These are phyloP conservation scores for Corvus cornix DNA, from an alignment of 2,113 vertebrate species.

Conservation along the genomic window DNA sequence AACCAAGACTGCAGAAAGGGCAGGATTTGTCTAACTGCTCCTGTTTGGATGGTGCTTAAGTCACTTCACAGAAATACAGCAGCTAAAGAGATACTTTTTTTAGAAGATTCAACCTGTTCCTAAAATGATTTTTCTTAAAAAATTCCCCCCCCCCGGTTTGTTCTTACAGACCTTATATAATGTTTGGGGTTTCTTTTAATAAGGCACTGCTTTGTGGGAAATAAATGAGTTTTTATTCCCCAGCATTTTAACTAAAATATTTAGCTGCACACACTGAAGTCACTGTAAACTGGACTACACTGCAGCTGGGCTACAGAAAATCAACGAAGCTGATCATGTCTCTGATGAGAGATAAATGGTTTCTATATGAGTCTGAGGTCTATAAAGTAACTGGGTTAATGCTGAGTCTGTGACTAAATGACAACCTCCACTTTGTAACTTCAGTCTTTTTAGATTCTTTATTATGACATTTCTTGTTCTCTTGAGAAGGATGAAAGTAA, in stretches of 20 bases:
- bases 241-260: background rate
- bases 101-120: background rate
- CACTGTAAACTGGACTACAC: background rate
- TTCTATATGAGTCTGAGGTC: background rate
- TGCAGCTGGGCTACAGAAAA: conserved; percentile 36
- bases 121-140: background rate
- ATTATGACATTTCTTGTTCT: conserved; percentile 38
- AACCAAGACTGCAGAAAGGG: background rate
- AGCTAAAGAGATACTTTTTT: background rate
- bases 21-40: background rate
- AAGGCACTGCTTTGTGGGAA: background rate
- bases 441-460: conserved; percentile 22
- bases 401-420: conserved; percentile 7
- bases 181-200: background rate
- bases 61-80: background rate
- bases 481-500: conserved; percentile 42
- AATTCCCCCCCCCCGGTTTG: background rate
- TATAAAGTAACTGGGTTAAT: conserved; percentile 24
- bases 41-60: background rate
- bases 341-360: conserved; percentile 43
- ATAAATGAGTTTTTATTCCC: background rate
- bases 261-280: background rate
- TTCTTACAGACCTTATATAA: background rate
- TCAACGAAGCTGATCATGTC: background rate
- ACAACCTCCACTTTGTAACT: conserved; percentile 23